Base-by-base conservation (phyloP, 37 sponge, comb jelly and placozoan species). In the Aphrocallistes beatrix region DNA sequence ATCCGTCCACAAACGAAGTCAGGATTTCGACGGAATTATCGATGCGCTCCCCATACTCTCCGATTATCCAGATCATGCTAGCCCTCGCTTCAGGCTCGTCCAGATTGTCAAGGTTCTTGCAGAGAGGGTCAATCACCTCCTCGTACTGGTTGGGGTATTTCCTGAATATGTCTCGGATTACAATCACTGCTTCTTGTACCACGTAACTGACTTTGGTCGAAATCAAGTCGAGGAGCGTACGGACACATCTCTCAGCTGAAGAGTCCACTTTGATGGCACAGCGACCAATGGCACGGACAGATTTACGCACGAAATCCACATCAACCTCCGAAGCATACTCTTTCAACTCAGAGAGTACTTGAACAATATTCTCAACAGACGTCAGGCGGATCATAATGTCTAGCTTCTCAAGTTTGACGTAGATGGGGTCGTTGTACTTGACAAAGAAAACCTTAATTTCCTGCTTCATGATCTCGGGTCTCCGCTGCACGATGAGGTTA, bases 391-490 rank as follows among this genome's bases (percentile, higher is more conserved):
- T 98, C 99, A 98, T 98, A 85, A 98, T 93, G 85, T 98, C 99
- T 86, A 98, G 86, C 84, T 98, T 98, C 89, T 98, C 99, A 87
- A 98, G 89, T 49, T 98, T 98, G 82, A 98, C 99, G 75, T 98
- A 98, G 48, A 98, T 98, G 13, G 99, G 99, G 39, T 98, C 99
- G 51, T 98, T 98, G 88, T 98, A 98, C 87, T 98, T 98, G 50
- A 98, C 99, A 87, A 95, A 98, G 96, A 98, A 98, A 30, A 94
- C 99, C 86, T 98, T 98, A 60, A 98, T 95, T 86, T 98, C 99
- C 32, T 95, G 90, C 60, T 87, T 88, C 84, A 98, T 83, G 37
- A 98, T 92, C 38, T 95, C 96, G 0, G 99, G 88, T 28, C 94
- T 95, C 75, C 23, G 39, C 88, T 98, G 99, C 23, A 98, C 99